phyloP scores from a whole-genome alignment of 2,113 vertebrate species.

The Elachura formosa region DNA sequence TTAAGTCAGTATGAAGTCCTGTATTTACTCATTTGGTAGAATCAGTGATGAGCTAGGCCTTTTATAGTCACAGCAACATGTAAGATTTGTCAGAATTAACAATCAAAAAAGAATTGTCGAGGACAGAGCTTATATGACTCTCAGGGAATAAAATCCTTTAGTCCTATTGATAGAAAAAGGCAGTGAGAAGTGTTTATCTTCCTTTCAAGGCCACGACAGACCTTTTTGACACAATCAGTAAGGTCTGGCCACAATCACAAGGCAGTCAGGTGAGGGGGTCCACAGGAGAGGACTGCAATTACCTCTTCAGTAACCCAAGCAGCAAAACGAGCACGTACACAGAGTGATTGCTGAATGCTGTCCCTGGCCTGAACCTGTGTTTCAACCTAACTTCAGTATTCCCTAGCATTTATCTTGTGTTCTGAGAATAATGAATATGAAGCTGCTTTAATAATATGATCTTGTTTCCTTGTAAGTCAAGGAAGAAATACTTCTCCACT shows the following conservation, averaged over 20 bases:
- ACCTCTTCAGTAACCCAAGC: background rate
- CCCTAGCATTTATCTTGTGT: background rate
- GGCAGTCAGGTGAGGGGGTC: background rate
- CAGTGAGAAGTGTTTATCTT: background rate
- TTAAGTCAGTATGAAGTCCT: background rate
- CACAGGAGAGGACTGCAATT: accelerated
- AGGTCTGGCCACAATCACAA: background rate
- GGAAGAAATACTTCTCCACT: background rate
- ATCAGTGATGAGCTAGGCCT: background rate
- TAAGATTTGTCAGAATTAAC: background rate
- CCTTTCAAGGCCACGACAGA: background rate
- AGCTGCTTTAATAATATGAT: background rate
- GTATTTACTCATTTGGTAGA: background rate
- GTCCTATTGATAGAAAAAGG: background rate
- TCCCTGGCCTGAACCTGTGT: background rate
- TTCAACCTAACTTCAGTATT: background rate
- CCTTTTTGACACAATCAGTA: background rate
- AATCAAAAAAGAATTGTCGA: background rate
- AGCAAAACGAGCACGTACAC: background rate
- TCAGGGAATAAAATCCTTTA: background rate
- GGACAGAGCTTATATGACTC: background rate
- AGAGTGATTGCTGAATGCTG: accelerated
- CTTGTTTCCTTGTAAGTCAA: background rate
- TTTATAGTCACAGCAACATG: background rate
- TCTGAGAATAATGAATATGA: background rate